Evolutionary conservation across 1,140 invertebrate species (phyloP).

Genomic region (Scaptomyza pallida): DNA sequence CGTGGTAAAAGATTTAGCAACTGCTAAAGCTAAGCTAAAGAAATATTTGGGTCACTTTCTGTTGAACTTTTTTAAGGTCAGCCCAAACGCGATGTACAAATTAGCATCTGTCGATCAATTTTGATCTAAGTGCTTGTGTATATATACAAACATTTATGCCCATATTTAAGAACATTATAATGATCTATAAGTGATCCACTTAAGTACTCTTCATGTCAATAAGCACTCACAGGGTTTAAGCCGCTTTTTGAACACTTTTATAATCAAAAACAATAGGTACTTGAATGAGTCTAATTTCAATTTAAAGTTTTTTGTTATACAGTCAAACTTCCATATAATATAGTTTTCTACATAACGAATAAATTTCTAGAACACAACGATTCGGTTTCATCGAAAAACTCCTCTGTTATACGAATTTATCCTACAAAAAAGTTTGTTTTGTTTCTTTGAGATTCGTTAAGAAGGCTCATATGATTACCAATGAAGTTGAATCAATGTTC

Average conservation of each 20-base stretch:
- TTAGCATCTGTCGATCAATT: conserved; percentile 29
- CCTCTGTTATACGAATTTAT: no score
- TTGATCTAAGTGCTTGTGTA: conserved; percentile 18
- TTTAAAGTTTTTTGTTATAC: background rate
- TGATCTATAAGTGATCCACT: conserved; percentile 8
- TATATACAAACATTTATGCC: conserved; percentile 3
- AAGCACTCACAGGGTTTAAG: background rate
- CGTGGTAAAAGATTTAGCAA: background rate
- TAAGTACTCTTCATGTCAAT: conserved; percentile 18
- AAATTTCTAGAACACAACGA: no score
- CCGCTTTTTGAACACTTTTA: background rate
- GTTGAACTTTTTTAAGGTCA: conserved; percentile 23
- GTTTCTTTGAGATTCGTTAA: no score
- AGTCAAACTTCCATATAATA: no score
- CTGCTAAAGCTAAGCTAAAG: background rate
- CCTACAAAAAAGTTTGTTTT: no score
- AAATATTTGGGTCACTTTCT: conserved; percentile 21
- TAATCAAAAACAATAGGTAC: background rate
- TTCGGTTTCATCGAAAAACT: no score
- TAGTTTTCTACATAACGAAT: no score
- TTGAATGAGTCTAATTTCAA: background rate
- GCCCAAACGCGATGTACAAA: conserved; percentile 23
- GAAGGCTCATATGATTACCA: no score
- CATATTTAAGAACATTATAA: conserved; percentile 12
- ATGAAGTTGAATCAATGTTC: no score